Evolutionary conservation across 2,797 vertebrate species (phyloP).

Genomic region (Acestrorhynchus altus): DNA sequence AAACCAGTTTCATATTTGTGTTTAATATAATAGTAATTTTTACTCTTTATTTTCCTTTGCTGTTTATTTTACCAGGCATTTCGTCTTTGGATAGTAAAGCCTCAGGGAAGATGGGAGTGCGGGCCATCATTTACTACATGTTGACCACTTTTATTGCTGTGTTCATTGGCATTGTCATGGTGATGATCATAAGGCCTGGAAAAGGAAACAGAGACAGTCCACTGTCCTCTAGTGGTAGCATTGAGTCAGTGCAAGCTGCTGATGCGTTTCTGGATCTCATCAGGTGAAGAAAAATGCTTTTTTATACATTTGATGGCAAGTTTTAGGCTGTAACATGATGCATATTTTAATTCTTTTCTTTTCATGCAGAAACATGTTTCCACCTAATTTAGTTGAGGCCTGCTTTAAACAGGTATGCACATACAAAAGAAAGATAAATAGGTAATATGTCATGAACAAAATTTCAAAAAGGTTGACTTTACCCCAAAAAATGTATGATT

Average conservation of each 20-base stretch:
- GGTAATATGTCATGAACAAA: too few species aligned
- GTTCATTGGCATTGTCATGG: conserved; percentile 93
- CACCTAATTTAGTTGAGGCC: conserved; percentile 94
- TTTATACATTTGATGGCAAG: not conserved
- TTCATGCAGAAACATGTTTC: conserved; percentile 93
- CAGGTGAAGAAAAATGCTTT: conserved; percentile 72
- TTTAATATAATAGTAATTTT: too few species aligned
- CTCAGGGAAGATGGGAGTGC: conserved; percentile 91
- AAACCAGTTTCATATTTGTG: not conserved
- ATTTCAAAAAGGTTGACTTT: not conserved
- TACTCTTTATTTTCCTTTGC: not conserved
- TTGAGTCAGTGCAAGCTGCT: conserved; percentile 88
- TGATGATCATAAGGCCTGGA: conserved; percentile 91
- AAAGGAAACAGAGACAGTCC: conserved; percentile 89
- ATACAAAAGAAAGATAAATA: too few species aligned
- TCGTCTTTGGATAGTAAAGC: conserved; percentile 93
- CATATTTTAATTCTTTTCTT: conserved; percentile 9
- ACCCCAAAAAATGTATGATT: not conserved
- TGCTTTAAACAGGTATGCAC: conserved; percentile 95
- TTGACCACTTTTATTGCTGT: conserved; percentile 94
- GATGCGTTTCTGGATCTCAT: conserved; percentile 97
- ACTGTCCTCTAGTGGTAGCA: conserved; percentile 76
- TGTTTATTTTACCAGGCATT: conserved; percentile 80
- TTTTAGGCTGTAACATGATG: not conserved
- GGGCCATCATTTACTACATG: conserved; percentile 93